Base-by-base conservation (phyloP, 2,113 vertebrate species). In the Pelecanus crispus region DNA sequence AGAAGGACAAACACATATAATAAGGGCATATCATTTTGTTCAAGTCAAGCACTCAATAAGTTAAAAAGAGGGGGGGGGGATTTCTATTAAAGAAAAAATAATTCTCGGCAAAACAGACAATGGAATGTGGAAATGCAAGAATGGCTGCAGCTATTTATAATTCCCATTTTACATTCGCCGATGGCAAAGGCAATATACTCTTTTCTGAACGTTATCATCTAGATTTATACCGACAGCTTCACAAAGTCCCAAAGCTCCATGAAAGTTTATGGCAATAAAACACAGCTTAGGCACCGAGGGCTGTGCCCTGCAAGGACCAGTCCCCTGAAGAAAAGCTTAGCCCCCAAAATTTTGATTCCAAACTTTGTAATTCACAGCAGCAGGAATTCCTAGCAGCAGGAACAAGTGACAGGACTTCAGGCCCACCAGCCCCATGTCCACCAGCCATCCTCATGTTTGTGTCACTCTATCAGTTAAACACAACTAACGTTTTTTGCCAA, bases 361-460 rank as follows among this genome's bases (percentile, higher is more conserved):
- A 90, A 25, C 53, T 15, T 7, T 11, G 8, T 6, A 3, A 28
- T 31, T 86, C 22, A 2, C 22, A 31, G 68, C 77, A 75, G 42
- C 1, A 25, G 21, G 15, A 17, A 67, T 24, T 85, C 47, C 66
- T 1, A 25, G 80, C 42, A 80, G 84, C 26, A 36, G 62, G 36
- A 94, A 28, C 5, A 14, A 42, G 50, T 1, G 56, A 13, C 11
- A 42, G 68, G 78, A 56, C 17, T 6, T 49, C 1, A 28, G 91
- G 38, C 32, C 36, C 72, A 66, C 10, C 81, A 81, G 61, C 17
- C 55, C 25, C 65, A 26, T 3, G 3, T 7, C 56, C 56, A 36
- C 26, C 7, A 1, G 16, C 58, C 11, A 0, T 13, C 58, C 62
- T 40, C 75, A 16, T 7, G 0, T 3, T 3, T n/a, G 38, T 40